Evolutionary conservation across 2,888 invertebrate species (phyloP).

Genomic region (Alloscopus bannaensis): DNA sequence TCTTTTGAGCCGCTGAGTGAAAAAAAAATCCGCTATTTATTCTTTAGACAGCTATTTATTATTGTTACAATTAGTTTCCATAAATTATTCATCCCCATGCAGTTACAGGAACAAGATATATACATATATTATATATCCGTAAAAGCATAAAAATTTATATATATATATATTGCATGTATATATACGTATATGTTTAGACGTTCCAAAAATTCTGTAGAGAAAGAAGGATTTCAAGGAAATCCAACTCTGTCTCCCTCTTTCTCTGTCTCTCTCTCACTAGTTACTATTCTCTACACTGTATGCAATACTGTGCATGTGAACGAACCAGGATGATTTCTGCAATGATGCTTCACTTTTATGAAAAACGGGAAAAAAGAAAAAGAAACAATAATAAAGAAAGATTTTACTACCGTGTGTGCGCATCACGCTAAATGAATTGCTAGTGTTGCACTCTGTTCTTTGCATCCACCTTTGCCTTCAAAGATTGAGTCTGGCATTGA

Average conservation of each 20-base stretch:
- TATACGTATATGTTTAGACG: too few relatives aligned
- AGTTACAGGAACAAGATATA: not conserved
- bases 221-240: not conserved
- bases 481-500: too few relatives aligned
- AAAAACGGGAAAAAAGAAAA: not conserved
- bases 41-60: constrained; percentile 26
- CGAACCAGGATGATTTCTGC: constrained; percentile 6
- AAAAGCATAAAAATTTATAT: too few relatives aligned
- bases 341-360: constrained; percentile 7
- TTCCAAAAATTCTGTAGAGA: not conserved
- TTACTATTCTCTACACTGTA: too few relatives aligned
- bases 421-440: constrained; percentile 29
- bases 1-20: not conserved
- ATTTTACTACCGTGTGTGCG: constrained; percentile 56
- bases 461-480: too few relatives aligned
- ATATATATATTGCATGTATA: too few relatives aligned
- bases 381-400: constrained; percentile 33
- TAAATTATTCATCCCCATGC: too few relatives aligned
- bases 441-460: too few relatives aligned
- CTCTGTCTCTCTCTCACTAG: too few relatives aligned
- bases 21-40: constrained; percentile 29
- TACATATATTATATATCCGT: constrained; percentile 8
- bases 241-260: too few relatives aligned
- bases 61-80: constrained; percentile 22
- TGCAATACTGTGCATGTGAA: constrained; percentile 5